Conservation (phyloP, 1,140 invertebrate species). For the Drosophila bocki region DNA sequence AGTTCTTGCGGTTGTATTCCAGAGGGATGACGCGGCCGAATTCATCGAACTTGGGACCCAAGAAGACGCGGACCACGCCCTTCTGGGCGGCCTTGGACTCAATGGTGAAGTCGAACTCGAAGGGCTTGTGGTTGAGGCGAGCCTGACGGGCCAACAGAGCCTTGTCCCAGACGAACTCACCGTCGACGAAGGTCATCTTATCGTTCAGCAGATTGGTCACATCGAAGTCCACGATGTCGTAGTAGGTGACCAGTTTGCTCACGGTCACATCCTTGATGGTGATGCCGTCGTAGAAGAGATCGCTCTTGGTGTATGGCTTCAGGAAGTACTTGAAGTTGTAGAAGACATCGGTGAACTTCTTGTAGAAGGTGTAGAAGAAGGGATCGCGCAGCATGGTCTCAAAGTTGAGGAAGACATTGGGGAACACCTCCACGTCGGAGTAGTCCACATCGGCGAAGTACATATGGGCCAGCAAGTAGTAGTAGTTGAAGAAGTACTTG, state of each 20-base stretch:
- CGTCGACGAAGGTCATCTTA: constrained; percentile 2
- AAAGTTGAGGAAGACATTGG: constrained; percentile 2
- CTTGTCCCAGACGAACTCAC: constrained; percentile 5
- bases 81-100: constrained; percentile 1
- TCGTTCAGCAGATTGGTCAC: constrained; percentile 4
- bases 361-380: constrained; percentile 8
- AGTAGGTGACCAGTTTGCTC: constrained; percentile 1
- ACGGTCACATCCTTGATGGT: not conserved
- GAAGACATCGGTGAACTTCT: not conserved
- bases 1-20: constrained; percentile 1
- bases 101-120: not conserved
- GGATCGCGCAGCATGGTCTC: constrained; percentile 9
- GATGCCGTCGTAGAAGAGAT: not conserved
- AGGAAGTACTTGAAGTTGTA: constrained; percentile 2
- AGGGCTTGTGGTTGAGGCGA: constrained; percentile 5
- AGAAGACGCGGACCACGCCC: not conserved
- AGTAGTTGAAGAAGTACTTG: constrained; percentile 1
- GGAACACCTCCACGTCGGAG: not conserved
- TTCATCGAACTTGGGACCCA: constrained; percentile 5
- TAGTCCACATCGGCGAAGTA: constrained; percentile 6
- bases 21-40: not conserved
- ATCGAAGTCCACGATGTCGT: constrained; percentile 2
- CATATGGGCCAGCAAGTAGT: constrained; percentile 6
- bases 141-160: not conserved
- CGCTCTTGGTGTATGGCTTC: constrained; percentile 1